Evolutionary conservation across 2,888 invertebrate species (phyloP), one percentile per base, ranked within the genome.

Genomic region (Molanna angustata): DNA sequence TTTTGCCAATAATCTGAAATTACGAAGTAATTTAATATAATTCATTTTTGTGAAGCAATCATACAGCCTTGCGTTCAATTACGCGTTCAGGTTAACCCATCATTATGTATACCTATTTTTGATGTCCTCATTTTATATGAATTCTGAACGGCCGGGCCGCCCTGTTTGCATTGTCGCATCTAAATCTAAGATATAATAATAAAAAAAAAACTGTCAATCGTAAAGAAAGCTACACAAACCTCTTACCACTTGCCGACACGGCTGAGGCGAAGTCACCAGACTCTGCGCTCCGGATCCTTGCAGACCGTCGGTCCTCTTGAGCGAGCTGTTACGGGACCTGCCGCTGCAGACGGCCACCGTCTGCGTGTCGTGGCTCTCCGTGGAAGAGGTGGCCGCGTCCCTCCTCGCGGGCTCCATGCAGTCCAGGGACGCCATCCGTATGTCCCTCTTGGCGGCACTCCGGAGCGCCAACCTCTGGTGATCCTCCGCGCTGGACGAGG

Each of bases 211-310:
- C 13, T 46, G 46, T 19, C 18, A 46, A 33, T 46, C 46, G 35
- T 46, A 46, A 35, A 19, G 20, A 42, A 49, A 49, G 35, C 49
- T 49, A 57, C 56, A 59, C 59, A 57, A 59, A 59, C 59, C 58
- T 58, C 58, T 60, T 60, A 60, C 60, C 60, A 60, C 58, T 60
- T 60, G 57, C 33, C 57, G 56, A 52, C 57, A 50, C 37, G 52
- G 49, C 45, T 59, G 59, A 43, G 57, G 52, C 7, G 59, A 57
- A 18, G 48, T 50, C 13, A 49, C 50, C 4, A 39, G 21, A 21
- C 43, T 54, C 3, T 33, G 33, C 14, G 22, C 16, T 9, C 45
- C 45, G 18, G 35, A 9, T 6, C 20, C 13, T 20, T 41, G 41
- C 11, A 39, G 13, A 4, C 22, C 27, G 17, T 48, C 48, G 19